Percentiles rank a stretch among this genome's conserved stretches.
These are phyloP conservation scores for Leucoraja erinaceus DNA, from an alignment of 2,113 vertebrate species.

Conservation along the genomic window DNA sequence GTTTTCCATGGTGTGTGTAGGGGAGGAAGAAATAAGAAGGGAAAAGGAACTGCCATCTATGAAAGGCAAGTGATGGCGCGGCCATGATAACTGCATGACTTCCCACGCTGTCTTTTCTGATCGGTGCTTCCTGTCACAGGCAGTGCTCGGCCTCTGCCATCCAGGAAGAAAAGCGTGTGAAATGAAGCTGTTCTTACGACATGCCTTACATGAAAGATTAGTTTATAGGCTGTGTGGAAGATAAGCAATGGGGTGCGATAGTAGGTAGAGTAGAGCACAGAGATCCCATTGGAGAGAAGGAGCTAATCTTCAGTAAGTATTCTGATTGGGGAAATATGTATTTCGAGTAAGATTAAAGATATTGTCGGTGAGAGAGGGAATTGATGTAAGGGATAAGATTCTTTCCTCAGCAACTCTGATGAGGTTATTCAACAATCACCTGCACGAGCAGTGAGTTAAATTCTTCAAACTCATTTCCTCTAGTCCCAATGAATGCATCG, in stretches of 20 bases:
- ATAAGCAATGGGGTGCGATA: not conserved
- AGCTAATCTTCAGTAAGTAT: not conserved
- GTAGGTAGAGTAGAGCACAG: not conserved
- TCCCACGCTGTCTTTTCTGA: not conserved
- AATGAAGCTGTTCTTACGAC: not conserved
- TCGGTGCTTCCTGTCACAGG: not conserved
- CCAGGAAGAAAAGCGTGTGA: no score
- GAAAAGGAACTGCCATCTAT: not conserved
- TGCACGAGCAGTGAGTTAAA: not conserved
- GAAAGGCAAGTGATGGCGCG: not conserved
- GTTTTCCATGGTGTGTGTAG: not conserved
- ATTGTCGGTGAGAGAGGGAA: not conserved
- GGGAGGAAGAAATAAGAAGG: not conserved
- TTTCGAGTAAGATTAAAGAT: not conserved
- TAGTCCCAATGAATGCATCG: no score
- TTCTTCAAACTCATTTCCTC: not conserved
- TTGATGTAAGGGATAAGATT: not conserved
- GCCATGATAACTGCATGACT: not conserved
- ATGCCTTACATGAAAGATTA: not conserved
- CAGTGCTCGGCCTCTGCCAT: not conserved
- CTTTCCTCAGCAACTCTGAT: not conserved
- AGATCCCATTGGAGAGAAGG: not conserved
- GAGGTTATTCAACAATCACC: not conserved
- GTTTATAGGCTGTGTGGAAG: not conserved
- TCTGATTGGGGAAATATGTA: not conserved